phyloP scores from a whole-genome alignment of 2,797 vertebrate species.

The Graptemys geographica region DNA sequence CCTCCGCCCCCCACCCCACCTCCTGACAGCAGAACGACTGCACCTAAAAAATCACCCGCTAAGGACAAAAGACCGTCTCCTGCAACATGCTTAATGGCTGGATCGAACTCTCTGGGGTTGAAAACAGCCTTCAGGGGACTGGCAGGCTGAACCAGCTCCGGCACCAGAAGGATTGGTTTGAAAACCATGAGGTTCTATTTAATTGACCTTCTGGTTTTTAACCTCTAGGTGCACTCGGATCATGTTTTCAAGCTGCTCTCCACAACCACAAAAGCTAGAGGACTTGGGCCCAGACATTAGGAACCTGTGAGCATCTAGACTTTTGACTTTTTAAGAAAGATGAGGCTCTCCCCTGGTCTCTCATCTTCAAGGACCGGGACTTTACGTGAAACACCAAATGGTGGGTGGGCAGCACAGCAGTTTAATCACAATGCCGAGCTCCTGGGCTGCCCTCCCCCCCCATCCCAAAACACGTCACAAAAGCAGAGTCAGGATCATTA shows the following conservation, averaged over 20 bases:
- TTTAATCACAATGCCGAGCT: neutral
- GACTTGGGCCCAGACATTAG: neutral
- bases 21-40: neutral
- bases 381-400: neutral
- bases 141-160: neutral
- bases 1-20: neutral
- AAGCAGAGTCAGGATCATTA: neutral
- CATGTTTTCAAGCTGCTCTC: neutral
- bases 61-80: neutral
- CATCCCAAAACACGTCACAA: neutral
- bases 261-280: neutral
- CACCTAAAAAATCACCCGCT: neutral
- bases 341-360: neutral
- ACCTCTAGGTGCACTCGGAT: neutral
- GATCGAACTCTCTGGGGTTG: neutral
- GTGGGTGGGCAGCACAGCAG: neutral
- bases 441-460: neutral
- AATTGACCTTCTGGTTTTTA: neutral
- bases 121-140: neutral
- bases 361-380: neutral
- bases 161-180: neutral
- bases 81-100: neutral
- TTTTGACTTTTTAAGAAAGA: neutral
- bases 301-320: too few relatives aligned
- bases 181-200: neutral